Evolutionary conservation across 2,888 invertebrate genomes (phyloP), one percentile per base, ranked within the genome.

Genomic region (Liopterus haemorrhoidalis): DNA sequence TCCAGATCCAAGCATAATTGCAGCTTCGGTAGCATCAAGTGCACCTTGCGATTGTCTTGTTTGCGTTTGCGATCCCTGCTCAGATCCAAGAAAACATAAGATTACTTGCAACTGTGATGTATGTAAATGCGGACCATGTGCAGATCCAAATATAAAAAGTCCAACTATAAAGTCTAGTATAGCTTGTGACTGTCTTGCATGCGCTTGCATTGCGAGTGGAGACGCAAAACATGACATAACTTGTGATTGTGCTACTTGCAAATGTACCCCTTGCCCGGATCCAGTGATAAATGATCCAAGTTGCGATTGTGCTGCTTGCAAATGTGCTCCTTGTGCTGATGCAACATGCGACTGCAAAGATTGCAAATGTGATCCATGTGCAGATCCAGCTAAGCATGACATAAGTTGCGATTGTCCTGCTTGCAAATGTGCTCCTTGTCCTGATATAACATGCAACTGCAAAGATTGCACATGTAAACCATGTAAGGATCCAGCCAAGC

Each of bases 161-260:
- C 22, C n/a, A n/a, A n/a, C n/a, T n/a, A n/a, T n/a, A n/a, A n/a
- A n/a, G n/a, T n/a, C n/a, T n/a, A n/a, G n/a, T n/a, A n/a, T n/a
- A n/a, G n/a, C n/a, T 6, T 50, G 50, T 22, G 41, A 44, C 14
- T 50, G 50, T 35, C 19, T 39, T 5, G 22, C 27, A 20, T 50
- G 50, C n/a, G 3, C 40, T 6, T 50, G 50, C 21, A 28, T 48
- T 9, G 28, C 31, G 14, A 33, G 46, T 21, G 24, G n/a, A n/a
- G n/a, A n/a, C n/a, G n/a, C n/a, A n/a, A n/a, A 46, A 8, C 39
- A 49, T 14, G 16, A 33, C 11, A 33, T 41, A 12, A 35, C 27
- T 8, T 48, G 48, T 16, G 12, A 31, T n/a, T 48, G 48, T 22
- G 22, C 16, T 2, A 27, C 11, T 2, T 48, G 48, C 20, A 14